Conservation (phyloP, 2,797 vertebrate species). For the Spheniscus humboldti region DNA sequence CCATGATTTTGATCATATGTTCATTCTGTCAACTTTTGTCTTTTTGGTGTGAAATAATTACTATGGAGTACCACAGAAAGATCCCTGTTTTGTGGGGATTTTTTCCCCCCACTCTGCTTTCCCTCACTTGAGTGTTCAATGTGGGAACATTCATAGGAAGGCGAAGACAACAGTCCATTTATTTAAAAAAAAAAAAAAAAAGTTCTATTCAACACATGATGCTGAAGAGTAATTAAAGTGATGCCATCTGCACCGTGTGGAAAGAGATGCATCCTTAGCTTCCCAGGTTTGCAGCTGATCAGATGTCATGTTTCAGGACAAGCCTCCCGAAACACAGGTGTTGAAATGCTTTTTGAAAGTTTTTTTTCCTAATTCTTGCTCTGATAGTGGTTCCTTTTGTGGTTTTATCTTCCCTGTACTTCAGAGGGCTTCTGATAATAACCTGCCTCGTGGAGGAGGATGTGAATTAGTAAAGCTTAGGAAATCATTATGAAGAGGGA, state of each 20-base stretch:
- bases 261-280: slow-evolving; percentile 36
- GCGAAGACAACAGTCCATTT: slow-evolving; percentile 13
- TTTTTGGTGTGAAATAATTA: slow-evolving; percentile 61
- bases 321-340: background rate
- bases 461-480: background rate
- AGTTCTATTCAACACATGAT: background rate
- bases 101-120: background rate
- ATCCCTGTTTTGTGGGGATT: background rate
- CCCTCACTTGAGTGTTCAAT: background rate
- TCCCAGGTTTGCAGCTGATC: slow-evolving; percentile 47
- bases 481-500: background rate
- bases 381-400: background rate
- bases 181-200: background rate
- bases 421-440: background rate
- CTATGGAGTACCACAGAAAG: slow-evolving; percentile 15
- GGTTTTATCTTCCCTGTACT: background rate
- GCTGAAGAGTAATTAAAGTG: slow-evolving; percentile 50
- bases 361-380: background rate
- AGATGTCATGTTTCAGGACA: background rate
- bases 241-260: slow-evolving; percentile 34
- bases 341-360: background rate
- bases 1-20: slow-evolving; percentile 59
- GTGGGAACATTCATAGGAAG: background rate
- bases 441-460: background rate
- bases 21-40: slow-evolving; percentile 61